phyloP scores from a whole-genome alignment of 1,140 invertebrate species.

The Drosophila baimaii region DNA sequence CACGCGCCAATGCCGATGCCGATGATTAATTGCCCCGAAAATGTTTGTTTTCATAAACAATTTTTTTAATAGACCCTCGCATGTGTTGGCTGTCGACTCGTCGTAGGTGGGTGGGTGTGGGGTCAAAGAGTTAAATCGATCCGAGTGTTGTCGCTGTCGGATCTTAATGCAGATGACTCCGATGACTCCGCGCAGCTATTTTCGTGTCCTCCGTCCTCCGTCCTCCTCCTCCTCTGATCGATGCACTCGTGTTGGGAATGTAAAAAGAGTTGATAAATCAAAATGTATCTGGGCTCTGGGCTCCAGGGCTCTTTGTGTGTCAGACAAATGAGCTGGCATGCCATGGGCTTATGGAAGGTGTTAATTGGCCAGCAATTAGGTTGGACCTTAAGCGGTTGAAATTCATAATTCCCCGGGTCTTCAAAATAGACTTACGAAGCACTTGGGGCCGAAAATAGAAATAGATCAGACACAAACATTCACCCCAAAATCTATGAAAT shows the following conservation, averaged over 20 bases:
- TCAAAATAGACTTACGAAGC: constrained; percentile 34
- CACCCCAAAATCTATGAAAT: constrained; percentile 58
- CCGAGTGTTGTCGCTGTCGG: constrained; percentile 69
- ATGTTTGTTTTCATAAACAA: constrained; percentile 83
- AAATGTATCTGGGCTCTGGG: no score
- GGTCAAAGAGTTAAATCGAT: constrained; percentile 81
- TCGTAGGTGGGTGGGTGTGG: constrained; percentile 54
- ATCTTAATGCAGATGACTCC: constrained; percentile 72
- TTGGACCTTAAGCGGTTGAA: constrained; percentile 34
- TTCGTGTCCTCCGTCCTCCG: constrained; percentile 35
- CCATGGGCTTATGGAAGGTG: constrained; percentile 54
- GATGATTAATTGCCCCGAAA: constrained; percentile 77
- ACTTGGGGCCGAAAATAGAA: constrained; percentile 17
- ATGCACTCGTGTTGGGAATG: constrained; percentile 73
- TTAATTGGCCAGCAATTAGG: constrained; percentile 67
- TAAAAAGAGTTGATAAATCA: constrained; percentile 83
- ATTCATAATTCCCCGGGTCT: constrained; percentile 48
- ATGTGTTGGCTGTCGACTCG: constrained; percentile 47
- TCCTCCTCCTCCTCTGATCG: constrained; percentile 50
- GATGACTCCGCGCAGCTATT: constrained; percentile 53
- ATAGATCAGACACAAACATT: constrained; percentile 11
- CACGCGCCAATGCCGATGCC: constrained; percentile 55
- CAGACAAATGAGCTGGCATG: constrained; percentile 61
- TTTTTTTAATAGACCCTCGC: constrained; percentile 76
- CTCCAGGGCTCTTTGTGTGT: constrained; percentile 15